A percentile compares a stretch with the other conserved stretches of the same genome.
phyloP scores from a whole-genome alignment of 2,888 invertebrate species.

The Harpagoxenus sublaevis region DNA sequence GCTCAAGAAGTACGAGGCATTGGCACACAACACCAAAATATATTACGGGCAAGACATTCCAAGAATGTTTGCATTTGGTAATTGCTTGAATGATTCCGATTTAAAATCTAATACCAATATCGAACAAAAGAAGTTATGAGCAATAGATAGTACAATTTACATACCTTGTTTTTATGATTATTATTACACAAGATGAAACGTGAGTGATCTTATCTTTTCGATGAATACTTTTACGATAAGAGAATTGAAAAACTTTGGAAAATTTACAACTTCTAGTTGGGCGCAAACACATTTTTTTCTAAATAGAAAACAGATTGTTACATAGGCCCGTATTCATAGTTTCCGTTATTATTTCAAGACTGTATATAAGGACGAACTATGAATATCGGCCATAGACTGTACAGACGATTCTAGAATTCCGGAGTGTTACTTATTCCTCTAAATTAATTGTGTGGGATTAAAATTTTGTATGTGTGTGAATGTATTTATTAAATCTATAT shows the following conservation, averaged over 20 bases:
- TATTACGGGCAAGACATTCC: constrained; percentile 95
- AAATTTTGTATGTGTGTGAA: constrained; percentile 16
- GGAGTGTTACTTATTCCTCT: constrained; percentile 21
- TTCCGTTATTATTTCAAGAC: no score
- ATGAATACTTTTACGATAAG: not conserved
- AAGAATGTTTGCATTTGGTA: constrained; percentile 90
- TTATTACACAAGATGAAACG: not conserved
- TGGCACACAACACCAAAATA: constrained; percentile 93
- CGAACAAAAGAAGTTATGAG: constrained; percentile 42
- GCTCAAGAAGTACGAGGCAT: constrained; percentile 92
- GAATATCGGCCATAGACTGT: not conserved
- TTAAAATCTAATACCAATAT: constrained; percentile 51
- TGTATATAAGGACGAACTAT: no score
- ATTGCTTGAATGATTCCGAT: constrained; percentile 75
- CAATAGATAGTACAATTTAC: not conserved
- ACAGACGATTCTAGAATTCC: not conserved
- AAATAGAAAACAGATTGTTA: not conserved
- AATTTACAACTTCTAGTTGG: not conserved
- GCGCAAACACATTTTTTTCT: not conserved
- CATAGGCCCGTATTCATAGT: no score
- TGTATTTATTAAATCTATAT: constrained; percentile 26
- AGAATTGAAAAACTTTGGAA: not conserved
- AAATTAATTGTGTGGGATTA: constrained; percentile 18
- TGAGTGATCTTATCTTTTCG: not conserved
- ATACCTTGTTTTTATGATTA: not conserved